Evolutionary conservation across 2,888 invertebrate species (phyloP), one percentile per base, ranked within the genome.

Genomic region (Thera obeliscata): DNA sequence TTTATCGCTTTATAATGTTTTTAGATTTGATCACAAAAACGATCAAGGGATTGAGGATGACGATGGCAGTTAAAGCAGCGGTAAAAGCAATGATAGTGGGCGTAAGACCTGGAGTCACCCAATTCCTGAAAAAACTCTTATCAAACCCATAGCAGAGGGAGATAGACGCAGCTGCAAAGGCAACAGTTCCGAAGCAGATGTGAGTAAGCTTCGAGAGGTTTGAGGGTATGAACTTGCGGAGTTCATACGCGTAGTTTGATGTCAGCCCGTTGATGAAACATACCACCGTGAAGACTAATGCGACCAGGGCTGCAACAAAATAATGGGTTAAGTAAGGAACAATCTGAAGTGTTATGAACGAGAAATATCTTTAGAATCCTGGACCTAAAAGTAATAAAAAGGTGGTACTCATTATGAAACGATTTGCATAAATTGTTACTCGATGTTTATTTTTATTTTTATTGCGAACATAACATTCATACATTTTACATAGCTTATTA

Each of bases 141-240:
- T 87, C 81, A 48, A 86, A 81, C 4, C 87, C 90, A 46, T 85
- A 83, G 76, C 86, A 86, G 35, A 90, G 83, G 38, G 73, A 70
- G 55, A 86, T 76, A 9, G 79, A 75, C 2, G 90, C 79, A 2
- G 83, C 74, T 6, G 74, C 70, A 57, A 87, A 89, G 35, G 83
- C 85, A 0, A 86, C 81, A 22, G 76, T 78, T 1, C 87, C 87
- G 55, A 87, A 81, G 63, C 81, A 76, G 48, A 87, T 84, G 70
- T 87, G 87, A 0, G 76, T 79, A 3, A 86, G 68, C 67, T 86
- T 87, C 7, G 81, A 79, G 0, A 83, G 60, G 41, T 74, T 81
- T 1, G 70, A 76, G 0, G 85, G 81, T 6, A 85, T 55, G 41
- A 77, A 67, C 33, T 67, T 78, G 5, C 81, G 76, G 1, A 85